These are phyloP conservation scores for Scophthalmus maximus DNA, from an alignment of 2,113 vertebrate genomes.

Conservation along the genomic window DNA sequence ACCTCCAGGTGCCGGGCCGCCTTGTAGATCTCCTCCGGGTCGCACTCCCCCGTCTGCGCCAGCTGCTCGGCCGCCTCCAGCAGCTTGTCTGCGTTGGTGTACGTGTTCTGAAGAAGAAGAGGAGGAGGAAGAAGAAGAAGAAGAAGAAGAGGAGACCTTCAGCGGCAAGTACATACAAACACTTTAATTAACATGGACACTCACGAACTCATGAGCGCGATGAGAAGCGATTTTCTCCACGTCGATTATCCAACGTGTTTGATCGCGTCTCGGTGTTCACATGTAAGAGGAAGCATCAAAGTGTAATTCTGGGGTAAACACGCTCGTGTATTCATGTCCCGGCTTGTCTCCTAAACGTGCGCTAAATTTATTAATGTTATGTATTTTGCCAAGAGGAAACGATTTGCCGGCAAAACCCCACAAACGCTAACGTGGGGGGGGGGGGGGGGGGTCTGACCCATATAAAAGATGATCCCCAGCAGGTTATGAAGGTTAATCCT, in stretches of 20 bases:
- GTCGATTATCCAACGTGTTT: too few species aligned
- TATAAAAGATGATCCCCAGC: constrained; percentile 18
- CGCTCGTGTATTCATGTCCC: constrained; percentile 5
- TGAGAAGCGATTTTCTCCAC: not conserved
- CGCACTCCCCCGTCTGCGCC: constrained; percentile 98
- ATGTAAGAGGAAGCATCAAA: not conserved
- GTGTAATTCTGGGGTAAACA: not conserved
- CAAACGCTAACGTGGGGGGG: not conserved
- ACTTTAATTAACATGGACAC: not conserved
- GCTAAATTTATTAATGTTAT: constrained; percentile 1
- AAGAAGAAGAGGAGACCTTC: not conserved
- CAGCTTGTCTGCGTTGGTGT: constrained; percentile 98
- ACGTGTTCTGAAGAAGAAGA: constrained; percentile 88
- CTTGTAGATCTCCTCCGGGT: constrained; percentile 99
- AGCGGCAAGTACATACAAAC: not conserved
- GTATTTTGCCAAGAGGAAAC: constrained; percentile 1
- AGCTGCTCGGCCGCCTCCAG: constrained; percentile 97
- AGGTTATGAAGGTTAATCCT: constrained; percentile 50
- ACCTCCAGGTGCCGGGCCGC: constrained; percentile 98
- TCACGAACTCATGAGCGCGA: not conserved
- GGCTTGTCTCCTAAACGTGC: constrained; percentile 1
- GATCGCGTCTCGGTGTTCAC: not conserved
- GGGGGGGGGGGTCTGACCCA: not conserved
- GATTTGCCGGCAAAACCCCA: constrained; percentile 16
- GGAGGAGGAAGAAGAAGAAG: too few species aligned